These are phyloP conservation scores for Zaprionus tsacasi DNA, from an alignment of 1,140 invertebrate species.

Conservation along the genomic window DNA sequence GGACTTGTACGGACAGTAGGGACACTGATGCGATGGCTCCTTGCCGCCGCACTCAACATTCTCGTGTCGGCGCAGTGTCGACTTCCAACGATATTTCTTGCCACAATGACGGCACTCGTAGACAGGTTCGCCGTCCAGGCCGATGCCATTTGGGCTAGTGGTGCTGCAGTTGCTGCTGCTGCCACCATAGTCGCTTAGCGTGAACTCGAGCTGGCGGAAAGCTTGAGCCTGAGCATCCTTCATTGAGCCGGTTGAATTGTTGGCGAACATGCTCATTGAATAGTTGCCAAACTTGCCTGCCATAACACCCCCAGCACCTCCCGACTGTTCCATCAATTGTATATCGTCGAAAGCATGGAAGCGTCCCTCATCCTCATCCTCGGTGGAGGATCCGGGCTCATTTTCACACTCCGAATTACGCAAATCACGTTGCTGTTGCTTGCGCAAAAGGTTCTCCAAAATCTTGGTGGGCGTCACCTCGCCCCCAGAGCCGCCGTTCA, in stretches of 20 bases:
- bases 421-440: conserved; percentile 67
- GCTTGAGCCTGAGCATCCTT: conserved; percentile 75
- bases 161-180: conserved; percentile 67
- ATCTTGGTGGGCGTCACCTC: conserved; percentile 68
- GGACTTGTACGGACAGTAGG: conserved; percentile 91
- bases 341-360: conserved; percentile 78
- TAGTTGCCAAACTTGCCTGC: conserved; percentile 48
- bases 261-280: conserved; percentile 56
- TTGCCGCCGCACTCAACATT: conserved; percentile 94
- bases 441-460: conserved; percentile 73
- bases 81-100: conserved; percentile 92
- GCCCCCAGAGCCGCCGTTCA: neutral
- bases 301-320: neutral
- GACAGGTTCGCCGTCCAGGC: conserved; percentile 87
- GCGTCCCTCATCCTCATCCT: conserved; percentile 75
- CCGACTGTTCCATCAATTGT: conserved; percentile 70
- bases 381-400: conserved; percentile 57
- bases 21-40: conserved; percentile 91
- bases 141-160: conserved; percentile 72
- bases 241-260: conserved; percentile 52
- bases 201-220: conserved; percentile 75
- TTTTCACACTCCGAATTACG: conserved; percentile 71
- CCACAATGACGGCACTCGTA: conserved; percentile 92
- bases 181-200: conserved; percentile 70
- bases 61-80: conserved; percentile 91